phyloP scores from a whole-genome alignment of 1,140 invertebrate genomes.

The Drosophila tani region DNA sequence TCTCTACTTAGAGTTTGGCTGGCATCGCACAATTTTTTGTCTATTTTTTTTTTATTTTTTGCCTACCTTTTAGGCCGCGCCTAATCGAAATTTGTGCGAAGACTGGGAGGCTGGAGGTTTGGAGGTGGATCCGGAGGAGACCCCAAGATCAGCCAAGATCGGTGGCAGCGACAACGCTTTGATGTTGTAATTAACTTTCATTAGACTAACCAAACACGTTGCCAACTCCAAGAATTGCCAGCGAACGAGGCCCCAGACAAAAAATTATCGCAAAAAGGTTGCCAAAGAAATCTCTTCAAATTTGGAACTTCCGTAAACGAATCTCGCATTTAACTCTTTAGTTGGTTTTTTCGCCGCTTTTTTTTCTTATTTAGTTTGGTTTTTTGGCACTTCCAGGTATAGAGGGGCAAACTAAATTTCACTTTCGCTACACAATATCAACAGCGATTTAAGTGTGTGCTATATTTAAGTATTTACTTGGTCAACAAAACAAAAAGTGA shows the following conservation, averaged over 20 bases:
- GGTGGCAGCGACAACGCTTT: slow-evolving; percentile 52
- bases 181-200: slow-evolving; percentile 57
- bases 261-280: slow-evolving; percentile 44
- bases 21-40: slow-evolving; percentile 50
- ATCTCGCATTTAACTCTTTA: slow-evolving; percentile 42
- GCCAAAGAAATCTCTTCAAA: slow-evolving; percentile 40
- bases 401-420: slow-evolving; percentile 42
- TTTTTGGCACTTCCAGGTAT: slow-evolving; percentile 37
- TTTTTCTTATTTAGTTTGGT: slow-evolving; percentile 12
- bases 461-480: slow-evolving; percentile 55
- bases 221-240: slow-evolving; percentile 23
- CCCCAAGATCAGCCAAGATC: slow-evolving; percentile 36
- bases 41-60: background rate
- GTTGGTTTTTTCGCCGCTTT: slow-evolving; percentile 1
- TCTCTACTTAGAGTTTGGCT: slow-evolving; percentile 51
- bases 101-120: slow-evolving; percentile 2
- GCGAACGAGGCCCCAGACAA: background rate
- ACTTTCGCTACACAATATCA: slow-evolving; percentile 53
- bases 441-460: slow-evolving; percentile 50
- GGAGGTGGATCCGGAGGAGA: slow-evolving; percentile 20
- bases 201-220: slow-evolving; percentile 38
- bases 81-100: slow-evolving; percentile 54
- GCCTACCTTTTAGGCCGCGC: slow-evolving; percentile 41
- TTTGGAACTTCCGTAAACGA: slow-evolving; percentile 52
- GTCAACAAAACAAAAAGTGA: slow-evolving; percentile 43